Percentiles rank a stretch among this genome's conserved stretches.
Conservation (phyloP, 1,140 invertebrate species). For the Drosophila nigromelanica region DNA sequence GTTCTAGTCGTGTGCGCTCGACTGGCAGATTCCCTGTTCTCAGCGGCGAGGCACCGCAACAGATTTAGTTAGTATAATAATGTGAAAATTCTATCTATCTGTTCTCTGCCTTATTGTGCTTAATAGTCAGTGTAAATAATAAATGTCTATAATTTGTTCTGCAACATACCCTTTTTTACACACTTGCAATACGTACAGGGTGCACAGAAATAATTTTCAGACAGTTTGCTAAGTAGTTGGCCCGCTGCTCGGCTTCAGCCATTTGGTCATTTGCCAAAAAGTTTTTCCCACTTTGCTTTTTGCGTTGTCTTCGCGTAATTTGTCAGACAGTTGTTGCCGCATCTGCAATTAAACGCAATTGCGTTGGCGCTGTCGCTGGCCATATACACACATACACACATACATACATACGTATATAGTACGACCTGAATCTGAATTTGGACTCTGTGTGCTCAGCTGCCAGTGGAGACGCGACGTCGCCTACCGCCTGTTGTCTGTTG, state of each 20-base stretch:
- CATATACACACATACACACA: not conserved
- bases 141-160: too few relatives aligned
- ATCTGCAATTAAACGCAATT: slow-evolving; percentile 78
- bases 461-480: slow-evolving; percentile 52
- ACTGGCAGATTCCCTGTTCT: too few relatives aligned
- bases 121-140: too few relatives aligned
- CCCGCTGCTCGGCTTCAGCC: slow-evolving; percentile 16
- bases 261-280: slow-evolving; percentile 75
- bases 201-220: slow-evolving; percentile 26
- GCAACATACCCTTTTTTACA: too few relatives aligned
- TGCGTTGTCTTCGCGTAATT: slow-evolving; percentile 59
- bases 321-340: slow-evolving; percentile 55
- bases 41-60: too few relatives aligned
- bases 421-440: slow-evolving; percentile 1
- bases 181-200: not conserved
- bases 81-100: too few relatives aligned
- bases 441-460: not conserved
- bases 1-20: too few relatives aligned
- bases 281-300: slow-evolving; percentile 57
- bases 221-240: slow-evolving; percentile 56
- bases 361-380: slow-evolving; percentile 46
- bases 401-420: not conserved
- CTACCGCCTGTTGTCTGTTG: slow-evolving; percentile 29
- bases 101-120: too few relatives aligned
- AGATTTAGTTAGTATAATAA: too few relatives aligned